Percentiles rank a stretch among this genome's conserved stretches.
These are phyloP conservation scores for Metopia argyrocephala DNA, from an alignment of 2,888 invertebrate genomes.

Conservation along the genomic window DNA sequence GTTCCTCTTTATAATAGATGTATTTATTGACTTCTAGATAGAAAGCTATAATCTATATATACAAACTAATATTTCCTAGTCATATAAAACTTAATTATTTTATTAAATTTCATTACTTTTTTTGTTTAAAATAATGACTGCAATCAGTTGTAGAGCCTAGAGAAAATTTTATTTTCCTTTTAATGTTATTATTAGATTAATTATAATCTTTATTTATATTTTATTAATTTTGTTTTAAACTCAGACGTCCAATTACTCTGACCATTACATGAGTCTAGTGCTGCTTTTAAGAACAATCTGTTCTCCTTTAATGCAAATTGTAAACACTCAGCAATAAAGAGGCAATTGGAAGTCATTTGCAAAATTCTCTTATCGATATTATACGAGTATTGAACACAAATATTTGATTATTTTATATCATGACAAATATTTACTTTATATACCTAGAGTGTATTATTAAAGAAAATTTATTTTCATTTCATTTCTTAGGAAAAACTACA, in stretches of 20 bases:
- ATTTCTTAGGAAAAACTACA: constrained; percentile 32
- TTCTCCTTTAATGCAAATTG: constrained; percentile 6
- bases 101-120: too few relatives aligned
- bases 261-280: neutral
- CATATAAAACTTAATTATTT: too few relatives aligned
- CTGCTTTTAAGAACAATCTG: constrained; percentile 32
- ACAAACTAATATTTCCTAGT: too few relatives aligned
- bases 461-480: neutral
- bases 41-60: too few relatives aligned
- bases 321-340: constrained; percentile 21
- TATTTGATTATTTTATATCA: constrained; percentile 47
- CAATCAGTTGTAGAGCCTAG: too few relatives aligned
- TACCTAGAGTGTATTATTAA: neutral
- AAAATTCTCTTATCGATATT: neutral
- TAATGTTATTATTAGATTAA: too few relatives aligned
- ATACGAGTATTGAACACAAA: constrained; percentile 40
- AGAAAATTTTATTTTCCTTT: too few relatives aligned
- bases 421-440: constrained; percentile 44
- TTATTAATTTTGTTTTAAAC: neutral
- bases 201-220: neutral
- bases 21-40: too few relatives aligned
- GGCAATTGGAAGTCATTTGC: neutral
- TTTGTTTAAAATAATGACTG: too few relatives aligned
- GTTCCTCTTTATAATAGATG: too few relatives aligned
- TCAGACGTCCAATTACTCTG: too few relatives aligned